Evolutionary conservation across 2,113 vertebrate genomes (phyloP).

Genomic region (Corythaeola cristata): DNA sequence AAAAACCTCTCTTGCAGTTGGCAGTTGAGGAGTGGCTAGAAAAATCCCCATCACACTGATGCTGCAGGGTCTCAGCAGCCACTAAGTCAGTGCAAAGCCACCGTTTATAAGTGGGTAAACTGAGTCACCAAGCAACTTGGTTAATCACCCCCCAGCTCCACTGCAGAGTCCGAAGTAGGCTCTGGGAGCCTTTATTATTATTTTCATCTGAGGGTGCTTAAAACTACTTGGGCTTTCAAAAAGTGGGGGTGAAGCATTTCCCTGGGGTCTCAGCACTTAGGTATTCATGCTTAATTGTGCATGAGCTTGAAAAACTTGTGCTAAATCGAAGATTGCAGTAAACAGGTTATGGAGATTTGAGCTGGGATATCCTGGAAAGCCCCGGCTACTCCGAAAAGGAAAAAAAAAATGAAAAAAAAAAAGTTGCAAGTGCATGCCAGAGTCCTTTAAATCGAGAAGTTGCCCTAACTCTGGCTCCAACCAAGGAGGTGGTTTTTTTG

Average conservation of each 20-base stretch:
- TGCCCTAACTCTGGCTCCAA: neutral
- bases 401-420: neutral
- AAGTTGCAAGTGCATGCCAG: neutral
- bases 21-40: neutral
- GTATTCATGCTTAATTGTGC: neutral
- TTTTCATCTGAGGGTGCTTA: neutral
- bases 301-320: slow-evolving; percentile 18
- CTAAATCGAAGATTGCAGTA: neutral
- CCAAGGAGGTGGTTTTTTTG: neutral
- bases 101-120: neutral
- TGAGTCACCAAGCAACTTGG: neutral
- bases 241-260: neutral
- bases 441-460: neutral
- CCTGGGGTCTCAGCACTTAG: neutral
- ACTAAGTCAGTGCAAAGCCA: rapidly evolving
- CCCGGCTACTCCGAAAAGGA: neutral
- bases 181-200: neutral
- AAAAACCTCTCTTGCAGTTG: neutral
- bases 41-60: neutral
- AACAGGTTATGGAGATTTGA: neutral
- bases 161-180: neutral
- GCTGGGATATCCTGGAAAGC: slow-evolving; percentile 57
- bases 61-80: rapidly evolving
- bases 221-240: neutral
- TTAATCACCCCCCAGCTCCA: neutral